phyloP scores from a whole-genome alignment of 2,888 invertebrate genomes.

The Gymnoscelis rufifasciata region DNA sequence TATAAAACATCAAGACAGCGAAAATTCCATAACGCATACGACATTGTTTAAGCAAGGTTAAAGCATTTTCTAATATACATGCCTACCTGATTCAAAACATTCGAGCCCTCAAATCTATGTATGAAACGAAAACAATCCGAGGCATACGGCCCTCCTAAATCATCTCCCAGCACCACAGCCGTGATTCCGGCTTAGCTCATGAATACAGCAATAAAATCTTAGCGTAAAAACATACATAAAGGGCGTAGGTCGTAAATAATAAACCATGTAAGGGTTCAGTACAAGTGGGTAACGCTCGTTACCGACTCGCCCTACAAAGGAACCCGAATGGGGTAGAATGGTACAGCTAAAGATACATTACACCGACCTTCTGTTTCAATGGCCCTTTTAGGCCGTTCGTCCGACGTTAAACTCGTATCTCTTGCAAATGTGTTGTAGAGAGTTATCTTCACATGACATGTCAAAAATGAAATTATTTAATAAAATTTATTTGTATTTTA shows the following conservation, averaged over 20 bases:
- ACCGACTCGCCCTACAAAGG: slow-evolving; percentile 65
- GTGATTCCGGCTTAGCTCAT: slow-evolving; percentile 62
- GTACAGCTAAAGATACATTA: slow-evolving; percentile 62
- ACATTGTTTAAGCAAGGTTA: too few relatives aligned
- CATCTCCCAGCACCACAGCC: slow-evolving; percentile 25
- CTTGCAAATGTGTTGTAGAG: too few relatives aligned
- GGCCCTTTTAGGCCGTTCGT: slow-evolving; percentile 34
- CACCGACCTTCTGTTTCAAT: slow-evolving; percentile 57
- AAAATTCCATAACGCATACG: too few relatives aligned
- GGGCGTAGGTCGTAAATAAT: slow-evolving; percentile 75
- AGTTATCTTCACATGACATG: too few relatives aligned
- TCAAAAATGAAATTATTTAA: too few relatives aligned
- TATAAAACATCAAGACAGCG: too few relatives aligned
- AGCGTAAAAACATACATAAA: slow-evolving; percentile 74
- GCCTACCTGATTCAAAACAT: too few relatives aligned
- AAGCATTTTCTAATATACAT: too few relatives aligned
- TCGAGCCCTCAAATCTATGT: too few relatives aligned
- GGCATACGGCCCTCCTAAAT: slow-evolving; percentile 13
- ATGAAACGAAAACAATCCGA: too few relatives aligned
- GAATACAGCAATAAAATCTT: slow-evolving; percentile 77
- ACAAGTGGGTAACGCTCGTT: slow-evolving; percentile 72
- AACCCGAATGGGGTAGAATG: slow-evolving; percentile 51
- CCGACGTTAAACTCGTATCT: too few relatives aligned
- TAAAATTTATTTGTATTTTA: too few relatives aligned
- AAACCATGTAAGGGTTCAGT: slow-evolving; percentile 60